A percentile compares a stretch with the other conserved stretches of the same genome.
Conservation (phyloP, 2,797 vertebrate genomes). For the Lemur catta region DNA sequence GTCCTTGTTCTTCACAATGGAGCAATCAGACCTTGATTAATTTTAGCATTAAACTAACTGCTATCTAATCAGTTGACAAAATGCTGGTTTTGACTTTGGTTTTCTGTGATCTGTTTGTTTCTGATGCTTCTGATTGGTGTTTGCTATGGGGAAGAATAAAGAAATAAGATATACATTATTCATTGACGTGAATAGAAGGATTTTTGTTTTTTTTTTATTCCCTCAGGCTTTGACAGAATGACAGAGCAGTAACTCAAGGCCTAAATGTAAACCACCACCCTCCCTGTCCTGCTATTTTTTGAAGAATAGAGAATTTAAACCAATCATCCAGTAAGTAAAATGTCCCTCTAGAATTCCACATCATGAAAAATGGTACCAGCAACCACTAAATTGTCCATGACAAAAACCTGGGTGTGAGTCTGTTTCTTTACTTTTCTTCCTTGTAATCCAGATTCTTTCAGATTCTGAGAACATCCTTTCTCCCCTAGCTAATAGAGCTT, state of each 20-base stretch:
- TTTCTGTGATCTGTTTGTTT: slow-evolving; percentile 67
- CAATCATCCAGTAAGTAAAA: slow-evolving; percentile 57
- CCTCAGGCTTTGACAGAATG: slow-evolving; percentile 63
- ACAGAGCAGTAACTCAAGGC: slow-evolving; percentile 55
- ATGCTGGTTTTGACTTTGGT: slow-evolving; percentile 65
- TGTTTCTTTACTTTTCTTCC: background rate
- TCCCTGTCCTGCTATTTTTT: slow-evolving; percentile 14
- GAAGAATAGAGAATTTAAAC: slow-evolving; percentile 46
- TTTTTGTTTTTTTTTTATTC: slow-evolving; percentile 26
- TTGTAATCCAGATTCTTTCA: background rate
- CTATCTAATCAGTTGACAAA: slow-evolving; percentile 77
- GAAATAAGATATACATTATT: slow-evolving; percentile 70
- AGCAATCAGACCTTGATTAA: slow-evolving; percentile 79
- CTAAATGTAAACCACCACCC: slow-evolving; percentile 37
- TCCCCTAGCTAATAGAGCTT: background rate
- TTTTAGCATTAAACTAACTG: slow-evolving; percentile 75
- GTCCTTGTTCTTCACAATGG: slow-evolving; percentile 65
- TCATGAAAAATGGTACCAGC: slow-evolving; percentile 51
- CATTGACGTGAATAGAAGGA: slow-evolving; percentile 56
- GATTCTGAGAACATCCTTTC: background rate
- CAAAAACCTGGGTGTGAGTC: background rate
- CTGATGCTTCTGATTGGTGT: slow-evolving; percentile 64
- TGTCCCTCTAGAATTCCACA: slow-evolving; percentile 27
- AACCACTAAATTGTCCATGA: background rate
- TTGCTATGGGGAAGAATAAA: slow-evolving; percentile 60